A percentile compares a stretch with the other conserved stretches of the same genome.
phyloP scores from a whole-genome alignment of 2,888 invertebrate genomes.

The Diplolepis rosae region DNA sequence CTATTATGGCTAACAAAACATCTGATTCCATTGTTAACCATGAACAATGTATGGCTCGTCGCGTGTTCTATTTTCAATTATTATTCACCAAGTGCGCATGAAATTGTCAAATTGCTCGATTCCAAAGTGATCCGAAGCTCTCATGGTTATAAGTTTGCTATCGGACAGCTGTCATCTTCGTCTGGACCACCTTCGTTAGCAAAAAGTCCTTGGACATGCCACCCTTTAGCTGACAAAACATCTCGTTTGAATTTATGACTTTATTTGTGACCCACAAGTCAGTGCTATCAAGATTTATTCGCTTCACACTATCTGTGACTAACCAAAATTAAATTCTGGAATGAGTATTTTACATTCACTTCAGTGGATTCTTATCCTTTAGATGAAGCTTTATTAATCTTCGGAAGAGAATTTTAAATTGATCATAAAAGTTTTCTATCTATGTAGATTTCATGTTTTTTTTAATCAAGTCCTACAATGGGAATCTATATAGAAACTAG shows the following conservation, averaged over 20 bases:
- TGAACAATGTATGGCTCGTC: slow-evolving; percentile 61
- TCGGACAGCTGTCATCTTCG: slow-evolving; percentile 28
- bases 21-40: slow-evolving; percentile 69
- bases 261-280: slow-evolving; percentile 7
- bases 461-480: no score
- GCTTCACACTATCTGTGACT: not conserved
- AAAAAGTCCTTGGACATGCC: slow-evolving; percentile 8
- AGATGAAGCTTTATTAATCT: no score
- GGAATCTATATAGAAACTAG: no score
- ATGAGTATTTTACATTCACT: not conserved
- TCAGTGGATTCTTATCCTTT: slow-evolving; percentile 4
- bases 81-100: slow-evolving; percentile 60
- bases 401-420: no score
- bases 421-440: no score
- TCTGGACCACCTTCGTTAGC: slow-evolving; percentile 28
- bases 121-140: slow-evolving; percentile 35
- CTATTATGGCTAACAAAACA: slow-evolving; percentile 71
- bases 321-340: slow-evolving; percentile 7
- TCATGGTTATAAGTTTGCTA: slow-evolving; percentile 9
- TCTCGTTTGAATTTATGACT: not conserved
- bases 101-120: slow-evolving; percentile 68
- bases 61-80: slow-evolving; percentile 69
- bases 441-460: no score
- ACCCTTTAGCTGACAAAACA: slow-evolving; percentile 13
- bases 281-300: slow-evolving; percentile 24